A percentile compares a stretch with the other conserved stretches of the same genome.
Conservation (phyloP, 2,797 vertebrate species). For the Menidia menidia region DNA sequence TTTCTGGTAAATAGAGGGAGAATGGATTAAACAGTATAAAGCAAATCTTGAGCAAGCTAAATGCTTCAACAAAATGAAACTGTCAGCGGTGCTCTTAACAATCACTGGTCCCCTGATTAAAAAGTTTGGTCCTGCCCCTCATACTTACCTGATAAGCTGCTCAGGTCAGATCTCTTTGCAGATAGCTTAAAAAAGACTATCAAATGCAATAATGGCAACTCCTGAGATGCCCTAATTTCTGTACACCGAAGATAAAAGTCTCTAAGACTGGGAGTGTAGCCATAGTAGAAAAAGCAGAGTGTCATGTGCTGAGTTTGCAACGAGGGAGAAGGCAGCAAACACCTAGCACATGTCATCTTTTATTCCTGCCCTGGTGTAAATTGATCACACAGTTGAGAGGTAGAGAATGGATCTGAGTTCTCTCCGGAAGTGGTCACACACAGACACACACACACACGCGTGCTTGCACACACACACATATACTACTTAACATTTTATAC, state of each 20-base stretch:
- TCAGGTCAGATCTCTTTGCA: constrained; percentile 21
- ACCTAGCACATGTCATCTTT: constrained; percentile 80
- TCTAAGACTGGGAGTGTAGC: constrained; percentile 19
- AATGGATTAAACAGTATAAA: constrained; percentile 3
- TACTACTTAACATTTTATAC: constrained; percentile 46
- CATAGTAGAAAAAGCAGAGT: constrained; percentile 51
- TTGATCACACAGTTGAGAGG: constrained; percentile 80
- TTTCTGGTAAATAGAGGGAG: background rate
- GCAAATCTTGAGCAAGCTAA: background rate
- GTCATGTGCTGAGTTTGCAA: constrained; percentile 76
- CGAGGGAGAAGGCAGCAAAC: constrained; percentile 64
- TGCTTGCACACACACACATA: constrained; percentile 28
- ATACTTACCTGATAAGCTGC: constrained; percentile 2
- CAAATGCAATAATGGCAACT: constrained; percentile 30
- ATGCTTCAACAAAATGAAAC: constrained; percentile 9
- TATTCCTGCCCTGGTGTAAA: constrained; percentile 86
- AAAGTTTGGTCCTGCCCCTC: background rate
- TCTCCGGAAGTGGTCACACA: constrained; percentile 56
- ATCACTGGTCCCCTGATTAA: background rate
- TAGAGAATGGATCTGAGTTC: constrained; percentile 75
- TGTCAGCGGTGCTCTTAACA: background rate
- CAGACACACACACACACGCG: constrained; percentile 25
- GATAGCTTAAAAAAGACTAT: constrained; percentile 32
- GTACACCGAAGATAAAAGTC: constrained; percentile 15
- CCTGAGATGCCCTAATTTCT: constrained; percentile 12